phyloP scores from a whole-genome alignment of 2,888 invertebrate species.

The Aleiodes alternator region DNA sequence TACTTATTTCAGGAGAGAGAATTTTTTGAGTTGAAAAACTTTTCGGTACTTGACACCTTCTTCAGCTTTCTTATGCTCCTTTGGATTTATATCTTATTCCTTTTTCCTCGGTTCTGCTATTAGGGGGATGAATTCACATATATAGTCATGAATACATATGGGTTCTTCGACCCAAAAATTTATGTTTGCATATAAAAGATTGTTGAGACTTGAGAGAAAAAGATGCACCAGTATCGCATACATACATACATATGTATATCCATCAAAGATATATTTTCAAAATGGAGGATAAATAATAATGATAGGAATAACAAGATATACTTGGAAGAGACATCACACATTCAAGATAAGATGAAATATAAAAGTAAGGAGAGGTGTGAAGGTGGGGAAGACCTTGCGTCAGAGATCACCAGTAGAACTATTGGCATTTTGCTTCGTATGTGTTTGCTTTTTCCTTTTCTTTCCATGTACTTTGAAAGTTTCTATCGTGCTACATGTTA shows the following conservation, averaged over 20 bases:
- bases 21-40: conserved; percentile 23
- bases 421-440: conserved; percentile 63
- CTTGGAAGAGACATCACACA: background rate
- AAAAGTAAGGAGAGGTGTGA: conserved; percentile 39
- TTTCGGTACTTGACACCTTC: conserved; percentile 33
- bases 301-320: conserved; percentile 20
- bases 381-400: conserved; percentile 58
- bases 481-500: conserved; percentile 55
- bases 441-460: conserved; percentile 1
- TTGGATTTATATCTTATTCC: conserved; percentile 59
- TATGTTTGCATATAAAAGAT: conserved; percentile 37
- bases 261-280: conserved; percentile 12
- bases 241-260: conserved; percentile 8
- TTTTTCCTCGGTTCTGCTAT: background rate
- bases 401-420: conserved; percentile 61
- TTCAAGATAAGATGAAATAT: conserved; percentile 26
- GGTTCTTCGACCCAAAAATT: conserved; percentile 61
- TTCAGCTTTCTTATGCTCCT: conserved; percentile 24
- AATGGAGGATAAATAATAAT: conserved; percentile 3
- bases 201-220: conserved; percentile 9
- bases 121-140: conserved; percentile 40
- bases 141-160: conserved; percentile 65
- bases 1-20: conserved; percentile 8
- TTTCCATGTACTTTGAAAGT: conserved; percentile 53
- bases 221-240: conserved; percentile 3